phyloP scores from a whole-genome alignment of 2,113 vertebrate species.

The Bos indicus region DNA sequence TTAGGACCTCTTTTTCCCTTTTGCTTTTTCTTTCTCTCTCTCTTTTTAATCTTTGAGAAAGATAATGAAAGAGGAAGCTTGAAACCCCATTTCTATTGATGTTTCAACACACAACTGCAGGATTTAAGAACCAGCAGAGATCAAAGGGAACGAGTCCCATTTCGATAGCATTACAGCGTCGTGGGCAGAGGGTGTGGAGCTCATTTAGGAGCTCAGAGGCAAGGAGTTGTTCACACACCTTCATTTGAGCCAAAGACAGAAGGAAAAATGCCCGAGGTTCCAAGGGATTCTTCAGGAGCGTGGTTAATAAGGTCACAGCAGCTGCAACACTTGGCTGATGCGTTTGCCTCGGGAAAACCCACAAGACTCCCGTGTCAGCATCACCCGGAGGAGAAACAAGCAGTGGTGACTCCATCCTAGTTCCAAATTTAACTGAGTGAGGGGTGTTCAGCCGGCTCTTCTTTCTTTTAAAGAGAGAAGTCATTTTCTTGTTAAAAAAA shows the following conservation, averaged over 20 bases:
- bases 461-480: background rate
- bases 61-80: slow-evolving; percentile 95
- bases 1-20: slow-evolving; percentile 74
- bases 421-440: background rate
- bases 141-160: slow-evolving; percentile 91
- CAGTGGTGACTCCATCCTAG: slow-evolving; percentile 3
- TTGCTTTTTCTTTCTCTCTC: slow-evolving; percentile 15
- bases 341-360: background rate
- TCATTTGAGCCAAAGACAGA: slow-evolving; percentile 78
- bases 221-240: slow-evolving; percentile 85
- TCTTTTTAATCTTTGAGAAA: slow-evolving; percentile 91
- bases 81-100: slow-evolving; percentile 91
- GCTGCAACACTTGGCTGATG: accelerated
- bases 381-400: background rate
- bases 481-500: background rate
- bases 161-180: slow-evolving; percentile 88
- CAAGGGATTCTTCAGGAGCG: slow-evolving; percentile 84
- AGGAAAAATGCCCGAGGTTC: slow-evolving; percentile 85
- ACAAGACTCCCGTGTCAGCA: background rate
- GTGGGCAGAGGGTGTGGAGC: slow-evolving; percentile 81
- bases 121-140: slow-evolving; percentile 92
- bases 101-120: slow-evolving; percentile 93
- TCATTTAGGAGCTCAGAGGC: slow-evolving; percentile 88
- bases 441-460: background rate
- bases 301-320: slow-evolving; percentile 83